A percentile compares a stretch with the other conserved stretches of the same genome.
Conservation (phyloP, 1,140 invertebrate species). For the Vanessa atalanta region DNA sequence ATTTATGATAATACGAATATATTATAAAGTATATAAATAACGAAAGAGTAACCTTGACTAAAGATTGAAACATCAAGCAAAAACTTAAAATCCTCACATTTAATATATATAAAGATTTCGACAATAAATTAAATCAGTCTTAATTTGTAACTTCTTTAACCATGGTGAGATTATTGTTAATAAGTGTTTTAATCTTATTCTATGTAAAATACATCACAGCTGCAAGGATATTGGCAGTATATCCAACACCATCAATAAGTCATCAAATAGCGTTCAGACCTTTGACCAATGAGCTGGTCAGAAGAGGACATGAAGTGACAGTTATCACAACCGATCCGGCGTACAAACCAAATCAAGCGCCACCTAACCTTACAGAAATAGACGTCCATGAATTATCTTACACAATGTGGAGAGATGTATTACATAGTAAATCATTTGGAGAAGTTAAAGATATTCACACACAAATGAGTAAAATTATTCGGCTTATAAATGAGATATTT, state of each 20-base stretch:
- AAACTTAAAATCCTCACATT: no score
- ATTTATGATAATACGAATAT: no score
- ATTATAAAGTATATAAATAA: no score
- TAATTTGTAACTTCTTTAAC: neutral
- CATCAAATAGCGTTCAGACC: neutral
- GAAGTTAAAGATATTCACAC: neutral
- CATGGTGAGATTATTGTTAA: neutral
- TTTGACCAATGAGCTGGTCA: neutral
- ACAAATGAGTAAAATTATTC: neutral
- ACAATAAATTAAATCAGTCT: neutral
- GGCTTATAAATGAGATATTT: neutral
- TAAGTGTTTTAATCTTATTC: neutral
- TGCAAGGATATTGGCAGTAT: neutral
- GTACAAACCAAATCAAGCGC: neutral
- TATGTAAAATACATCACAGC: neutral
- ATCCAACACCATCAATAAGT: neutral
- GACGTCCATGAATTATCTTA: conserved; percentile 8
- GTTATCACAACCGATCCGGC: neutral
- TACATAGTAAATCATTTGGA: neutral
- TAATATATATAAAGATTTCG: no score
- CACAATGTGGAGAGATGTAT: neutral
- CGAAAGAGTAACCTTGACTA: no score
- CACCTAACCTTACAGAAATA: neutral
- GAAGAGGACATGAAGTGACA: neutral
- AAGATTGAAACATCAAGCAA: no score